Evolutionary conservation across 2,888 invertebrate genomes (phyloP).

Genomic region (Nezara viridula): DNA sequence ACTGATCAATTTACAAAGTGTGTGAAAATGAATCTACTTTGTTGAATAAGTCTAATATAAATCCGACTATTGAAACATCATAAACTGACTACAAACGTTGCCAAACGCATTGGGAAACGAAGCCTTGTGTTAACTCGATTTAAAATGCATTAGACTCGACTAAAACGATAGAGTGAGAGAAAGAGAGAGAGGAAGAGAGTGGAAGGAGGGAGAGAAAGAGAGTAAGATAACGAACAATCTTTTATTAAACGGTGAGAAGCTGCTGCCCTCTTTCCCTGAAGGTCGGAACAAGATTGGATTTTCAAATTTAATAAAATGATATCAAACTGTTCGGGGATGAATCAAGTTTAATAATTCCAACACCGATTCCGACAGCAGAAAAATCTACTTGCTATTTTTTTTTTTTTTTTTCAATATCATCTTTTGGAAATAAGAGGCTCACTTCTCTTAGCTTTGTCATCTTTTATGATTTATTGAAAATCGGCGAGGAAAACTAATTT

Average conservation of each 20-base stretch:
- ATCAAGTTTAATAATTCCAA: constrained; percentile 33
- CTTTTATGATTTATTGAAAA: constrained; percentile 22
- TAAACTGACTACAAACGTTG: neutral
- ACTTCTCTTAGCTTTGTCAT: neutral
- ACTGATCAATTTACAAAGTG: too few relatives aligned
- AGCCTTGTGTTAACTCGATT: constrained; percentile 2
- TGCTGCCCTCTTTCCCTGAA: neutral
- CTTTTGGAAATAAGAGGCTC: neutral
- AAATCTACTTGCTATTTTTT: neutral
- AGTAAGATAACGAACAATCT: constrained; percentile 11
- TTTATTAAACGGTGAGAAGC: constrained; percentile 26
- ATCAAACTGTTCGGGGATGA: constrained; percentile 36
- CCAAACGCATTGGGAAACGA: neutral
- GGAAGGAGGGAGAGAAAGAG: neutral
- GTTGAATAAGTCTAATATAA: too few relatives aligned
- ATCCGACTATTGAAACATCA: neutral
- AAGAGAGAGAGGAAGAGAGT: too few relatives aligned
- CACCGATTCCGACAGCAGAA: neutral
- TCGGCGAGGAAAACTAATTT: neutral
- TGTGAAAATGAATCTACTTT: too few relatives aligned
- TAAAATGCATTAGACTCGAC: neutral
- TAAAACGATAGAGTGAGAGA: neutral
- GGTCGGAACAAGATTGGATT: constrained; percentile 13
- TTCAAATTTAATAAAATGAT: constrained; percentile 51
- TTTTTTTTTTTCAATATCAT: neutral